Evolutionary conservation across 2,113 vertebrate genomes (phyloP), one percentile per base, ranked within the genome.

Genomic region (Psilopsiagon aymara): DNA sequence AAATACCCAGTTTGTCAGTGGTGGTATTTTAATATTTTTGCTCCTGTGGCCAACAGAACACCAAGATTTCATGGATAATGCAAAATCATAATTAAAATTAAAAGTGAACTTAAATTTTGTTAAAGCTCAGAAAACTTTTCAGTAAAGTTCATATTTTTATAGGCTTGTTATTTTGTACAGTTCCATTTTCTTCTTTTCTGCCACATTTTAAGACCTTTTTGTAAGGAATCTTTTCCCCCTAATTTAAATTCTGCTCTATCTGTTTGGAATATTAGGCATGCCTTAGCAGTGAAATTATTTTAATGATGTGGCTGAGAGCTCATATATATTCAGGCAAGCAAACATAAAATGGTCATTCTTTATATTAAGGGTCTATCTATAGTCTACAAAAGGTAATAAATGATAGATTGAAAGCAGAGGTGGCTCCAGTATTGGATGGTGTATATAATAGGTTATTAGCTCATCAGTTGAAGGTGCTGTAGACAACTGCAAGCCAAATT

Each of bases 271-370:
- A 96, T 96, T 96, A 96, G 90, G 37, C 92, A 59, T 94, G 92
- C 79, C 51, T 95, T 93, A 93, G 93, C 85, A 93, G 86, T 70
- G 79, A 96, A 96, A 96, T 96, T 96, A 96, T 95, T 95, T 96
- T 95, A 96, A 92, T 96, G 88, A 94, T 92, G 82, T 83, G 88
- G 64, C 80, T 95, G 82, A 96, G 90, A 94, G 93, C 92, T 96
- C 90, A 0, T 96, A 97, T 92, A 95, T 97, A 96, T 97, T 96
- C 94, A 94, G 92, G 88, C 93, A 96, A 96, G 92, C 88, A 96
- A 95, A 96, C 76, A 94, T 96, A 96, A 96, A 96, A 94, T 95
- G 93, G 64, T 96, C 94, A 95, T 97, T 94, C 94, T 93, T 97
- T 96, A 93, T 94, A 95, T 92, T 94, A 96, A 95, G 81, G 62